A percentile compares a stretch with the other conserved stretches of the same genome.
These are phyloP conservation scores for Crocallis elinguaria DNA, from an alignment of 2,888 invertebrate species.

Conservation along the genomic window DNA sequence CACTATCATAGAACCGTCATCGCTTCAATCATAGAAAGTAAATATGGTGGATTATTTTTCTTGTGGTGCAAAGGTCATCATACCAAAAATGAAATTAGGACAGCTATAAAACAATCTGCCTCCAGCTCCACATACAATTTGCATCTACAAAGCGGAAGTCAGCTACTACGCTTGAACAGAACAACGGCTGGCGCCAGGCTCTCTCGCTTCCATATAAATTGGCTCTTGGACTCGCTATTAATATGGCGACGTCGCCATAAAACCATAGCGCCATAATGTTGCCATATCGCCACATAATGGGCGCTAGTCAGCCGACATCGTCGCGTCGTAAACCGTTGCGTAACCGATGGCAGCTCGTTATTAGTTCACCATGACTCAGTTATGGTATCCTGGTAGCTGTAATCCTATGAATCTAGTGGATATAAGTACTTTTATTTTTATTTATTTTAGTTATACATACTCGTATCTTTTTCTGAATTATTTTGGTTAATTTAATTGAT, in stretches of 20 bases:
- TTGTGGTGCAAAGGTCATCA: too few species aligned
- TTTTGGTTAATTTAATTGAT: too few species aligned
- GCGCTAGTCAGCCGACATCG: constrained; percentile 28
- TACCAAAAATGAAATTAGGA: too few species aligned
- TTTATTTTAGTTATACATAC: too few species aligned
- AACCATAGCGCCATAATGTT: constrained; percentile 16
- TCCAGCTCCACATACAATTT: background rate
- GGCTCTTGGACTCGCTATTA: constrained; percentile 22
- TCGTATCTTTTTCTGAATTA: too few species aligned
- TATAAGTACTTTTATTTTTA: too few species aligned
- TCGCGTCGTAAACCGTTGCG: constrained; percentile 35
- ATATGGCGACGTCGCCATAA: constrained; percentile 16
- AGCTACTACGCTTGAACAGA: background rate
- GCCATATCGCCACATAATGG: constrained; percentile 21
- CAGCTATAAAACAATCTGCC: background rate
- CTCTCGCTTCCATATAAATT: constrained; percentile 38
- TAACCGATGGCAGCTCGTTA: constrained; percentile 30
- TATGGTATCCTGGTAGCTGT: constrained; percentile 28
- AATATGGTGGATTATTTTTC: too few species aligned
- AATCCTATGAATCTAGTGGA: background rate
- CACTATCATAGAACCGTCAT: too few species aligned
- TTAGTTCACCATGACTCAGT: constrained; percentile 36
- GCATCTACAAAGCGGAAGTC: constrained; percentile 4
- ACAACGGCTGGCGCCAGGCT: constrained; percentile 34
- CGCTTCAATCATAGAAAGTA: too few species aligned